Conservation (phyloP, 2,888 invertebrate species). For the Scrobipalpa costella region DNA sequence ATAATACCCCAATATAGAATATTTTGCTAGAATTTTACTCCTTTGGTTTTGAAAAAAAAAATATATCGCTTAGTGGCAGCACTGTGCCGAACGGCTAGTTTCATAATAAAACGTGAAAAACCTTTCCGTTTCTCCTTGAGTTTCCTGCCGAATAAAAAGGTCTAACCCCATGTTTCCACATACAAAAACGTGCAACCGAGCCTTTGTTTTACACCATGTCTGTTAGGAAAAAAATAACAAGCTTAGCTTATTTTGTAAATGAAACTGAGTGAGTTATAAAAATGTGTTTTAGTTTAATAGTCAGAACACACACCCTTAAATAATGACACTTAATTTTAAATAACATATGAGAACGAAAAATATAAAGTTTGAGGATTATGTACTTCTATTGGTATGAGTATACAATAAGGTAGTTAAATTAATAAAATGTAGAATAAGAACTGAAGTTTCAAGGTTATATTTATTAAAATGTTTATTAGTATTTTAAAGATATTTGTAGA, state of each 20-base stretch:
- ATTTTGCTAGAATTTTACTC: background rate
- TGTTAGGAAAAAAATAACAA: constrained; percentile 23
- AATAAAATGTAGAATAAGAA: too few relatives aligned
- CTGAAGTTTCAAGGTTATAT: too few relatives aligned
- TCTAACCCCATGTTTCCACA: constrained; percentile 1
- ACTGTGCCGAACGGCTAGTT: background rate
- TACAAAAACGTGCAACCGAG: constrained; percentile 2
- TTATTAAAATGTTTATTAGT: too few relatives aligned
- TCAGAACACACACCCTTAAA: too few relatives aligned
- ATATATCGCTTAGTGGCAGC: background rate
- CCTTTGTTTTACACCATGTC: constrained; percentile 4
- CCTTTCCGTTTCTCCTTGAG: constrained; percentile 1
- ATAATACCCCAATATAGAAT: background rate
- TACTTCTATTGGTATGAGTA: too few relatives aligned
- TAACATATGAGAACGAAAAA: too few relatives aligned
- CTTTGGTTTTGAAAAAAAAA: background rate
- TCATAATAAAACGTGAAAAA: background rate
- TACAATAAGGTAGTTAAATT: too few relatives aligned
- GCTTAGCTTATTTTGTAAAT: background rate
- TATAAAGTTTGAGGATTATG: too few relatives aligned
- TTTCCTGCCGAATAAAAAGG: background rate
- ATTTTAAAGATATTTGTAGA: too few relatives aligned
- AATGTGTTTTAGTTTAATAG: too few relatives aligned
- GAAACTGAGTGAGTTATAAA: too few relatives aligned
- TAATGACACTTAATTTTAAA: too few relatives aligned